These are phyloP conservation scores for Euwallacea fornicatus DNA, from an alignment of 1,140 invertebrate genomes.

Conservation along the genomic window DNA sequence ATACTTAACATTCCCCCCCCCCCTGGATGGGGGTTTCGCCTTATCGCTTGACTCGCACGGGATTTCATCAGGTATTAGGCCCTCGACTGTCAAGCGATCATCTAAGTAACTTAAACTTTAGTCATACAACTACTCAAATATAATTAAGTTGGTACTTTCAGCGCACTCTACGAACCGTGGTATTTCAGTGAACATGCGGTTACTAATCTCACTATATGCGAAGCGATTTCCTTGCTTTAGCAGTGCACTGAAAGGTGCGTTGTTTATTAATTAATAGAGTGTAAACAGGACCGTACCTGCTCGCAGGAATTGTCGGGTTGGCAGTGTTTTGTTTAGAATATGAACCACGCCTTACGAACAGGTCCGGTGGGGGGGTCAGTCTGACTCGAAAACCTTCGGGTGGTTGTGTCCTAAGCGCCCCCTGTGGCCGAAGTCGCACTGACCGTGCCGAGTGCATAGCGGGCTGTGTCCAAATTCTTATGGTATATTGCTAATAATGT, in stretches of 20 bases:
- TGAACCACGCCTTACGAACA: conserved; percentile 44
- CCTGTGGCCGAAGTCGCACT: too few species aligned
- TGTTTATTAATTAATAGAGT: neutral
- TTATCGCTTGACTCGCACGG: conserved; percentile 40
- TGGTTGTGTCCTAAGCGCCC: too few species aligned
- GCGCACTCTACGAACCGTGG: neutral
- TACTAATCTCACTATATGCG: too few species aligned
- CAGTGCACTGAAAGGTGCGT: conserved; percentile 4
- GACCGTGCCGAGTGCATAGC: conserved; percentile 19
- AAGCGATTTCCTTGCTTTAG: neutral
- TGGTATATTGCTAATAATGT: conserved; percentile 29
- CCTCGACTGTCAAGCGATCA: too few species aligned
- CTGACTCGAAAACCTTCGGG: neutral
- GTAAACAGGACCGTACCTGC: conserved; percentile 31
- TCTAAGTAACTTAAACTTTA: too few species aligned
- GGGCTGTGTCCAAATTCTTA: conserved; percentile 23
- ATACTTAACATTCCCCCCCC: too few species aligned
- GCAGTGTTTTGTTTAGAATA: conserved; percentile 48
- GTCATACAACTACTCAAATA: too few species aligned
- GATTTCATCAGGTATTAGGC: conserved; percentile 20
- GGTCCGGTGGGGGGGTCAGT: neutral
- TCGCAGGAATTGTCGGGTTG: conserved; percentile 41
- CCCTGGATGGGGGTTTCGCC: too few species aligned
- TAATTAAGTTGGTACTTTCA: neutral
- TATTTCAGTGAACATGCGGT: neutral